These are phyloP conservation scores for Drosophila kokeensis DNA, from an alignment of 2,888 invertebrate genomes.

Conservation along the genomic window DNA sequence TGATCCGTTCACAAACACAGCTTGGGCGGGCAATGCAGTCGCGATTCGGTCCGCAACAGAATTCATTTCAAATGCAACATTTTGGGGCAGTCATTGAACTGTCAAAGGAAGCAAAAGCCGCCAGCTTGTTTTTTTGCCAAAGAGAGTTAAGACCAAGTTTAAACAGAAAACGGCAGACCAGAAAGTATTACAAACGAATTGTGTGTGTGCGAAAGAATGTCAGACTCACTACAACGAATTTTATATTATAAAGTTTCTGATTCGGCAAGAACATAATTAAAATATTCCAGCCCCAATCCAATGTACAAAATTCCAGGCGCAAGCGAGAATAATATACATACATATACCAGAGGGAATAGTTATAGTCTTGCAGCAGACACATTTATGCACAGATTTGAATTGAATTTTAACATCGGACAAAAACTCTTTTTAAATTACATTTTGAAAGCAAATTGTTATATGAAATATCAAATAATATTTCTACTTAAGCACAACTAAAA, in stretches of 20 bases:
- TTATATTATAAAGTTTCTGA: constrained; percentile 1
- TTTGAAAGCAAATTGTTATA: too few species aligned
- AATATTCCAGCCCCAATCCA: constrained; percentile 1
- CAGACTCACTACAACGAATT: constrained; percentile 12
- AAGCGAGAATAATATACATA: not conserved
- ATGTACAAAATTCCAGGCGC: not conserved
- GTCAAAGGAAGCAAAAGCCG: constrained; percentile 37
- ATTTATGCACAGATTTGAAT: not conserved
- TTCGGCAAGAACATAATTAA: constrained; percentile 15
- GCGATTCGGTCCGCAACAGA: constrained; percentile 14
- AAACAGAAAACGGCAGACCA: constrained; percentile 2
- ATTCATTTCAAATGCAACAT: constrained; percentile 38
- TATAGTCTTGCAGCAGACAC: not conserved
- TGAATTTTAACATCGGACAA: too few species aligned
- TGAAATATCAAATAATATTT: too few species aligned
- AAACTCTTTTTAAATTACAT: too few species aligned
- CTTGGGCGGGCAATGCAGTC: constrained; percentile 16
- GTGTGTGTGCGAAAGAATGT: constrained; percentile 5
- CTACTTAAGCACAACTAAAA: too few species aligned
- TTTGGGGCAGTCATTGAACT: constrained; percentile 43
- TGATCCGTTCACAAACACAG: constrained; percentile 9
- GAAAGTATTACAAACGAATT: constrained; percentile 12
- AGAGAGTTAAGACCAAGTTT: constrained; percentile 13
- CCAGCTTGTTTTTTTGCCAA: constrained; percentile 18
- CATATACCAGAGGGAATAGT: not conserved